phyloP scores from a whole-genome alignment of 2,113 vertebrate species.

The Scophthalmus maximus region DNA sequence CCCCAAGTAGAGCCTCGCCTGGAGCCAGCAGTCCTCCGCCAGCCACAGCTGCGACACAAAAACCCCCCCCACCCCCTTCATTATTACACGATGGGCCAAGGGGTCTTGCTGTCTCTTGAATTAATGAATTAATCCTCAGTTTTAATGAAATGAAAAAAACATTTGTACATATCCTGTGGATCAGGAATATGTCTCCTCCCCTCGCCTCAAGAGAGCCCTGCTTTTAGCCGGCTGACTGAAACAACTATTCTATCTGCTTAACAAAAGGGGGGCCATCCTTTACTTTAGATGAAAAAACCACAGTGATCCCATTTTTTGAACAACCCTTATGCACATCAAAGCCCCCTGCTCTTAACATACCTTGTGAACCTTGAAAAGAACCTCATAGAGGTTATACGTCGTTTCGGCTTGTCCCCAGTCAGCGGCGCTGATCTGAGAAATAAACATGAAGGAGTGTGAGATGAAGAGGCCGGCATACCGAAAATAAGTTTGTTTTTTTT shows the following conservation, averaged over 20 bases:
- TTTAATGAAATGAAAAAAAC: slow-evolving; percentile 11
- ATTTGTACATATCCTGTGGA: background rate
- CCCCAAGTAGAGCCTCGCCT: slow-evolving; percentile 88
- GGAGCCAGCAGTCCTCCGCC: slow-evolving; percentile 90
- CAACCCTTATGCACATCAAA: slow-evolving; percentile 26
- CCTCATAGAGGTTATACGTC: slow-evolving; percentile 95
- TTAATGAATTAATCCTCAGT: background rate
- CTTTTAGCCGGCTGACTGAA: slow-evolving; percentile 7
- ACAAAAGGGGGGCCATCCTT: background rate
- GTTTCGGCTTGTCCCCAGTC: slow-evolving; percentile 93
- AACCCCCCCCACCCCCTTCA: background rate
- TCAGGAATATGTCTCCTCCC: too few relatives aligned
- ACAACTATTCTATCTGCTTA: background rate
- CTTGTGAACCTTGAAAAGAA: slow-evolving; percentile 96
- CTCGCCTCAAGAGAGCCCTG: background rate
- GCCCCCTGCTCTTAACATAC: slow-evolving; percentile 76
- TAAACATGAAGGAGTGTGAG: slow-evolving; percentile 43
- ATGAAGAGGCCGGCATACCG: slow-evolving; percentile 40
- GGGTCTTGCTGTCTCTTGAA: background rate
- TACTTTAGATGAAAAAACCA: slow-evolving; percentile 20
- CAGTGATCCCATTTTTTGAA: slow-evolving; percentile 28
- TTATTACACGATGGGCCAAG: background rate
- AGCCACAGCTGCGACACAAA: slow-evolving; percentile 88
- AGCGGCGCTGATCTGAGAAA: slow-evolving; percentile 85
- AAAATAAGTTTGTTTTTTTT: background rate